Conservation (phyloP, 2,113 vertebrate species). For the Sula dactylatra region DNA sequence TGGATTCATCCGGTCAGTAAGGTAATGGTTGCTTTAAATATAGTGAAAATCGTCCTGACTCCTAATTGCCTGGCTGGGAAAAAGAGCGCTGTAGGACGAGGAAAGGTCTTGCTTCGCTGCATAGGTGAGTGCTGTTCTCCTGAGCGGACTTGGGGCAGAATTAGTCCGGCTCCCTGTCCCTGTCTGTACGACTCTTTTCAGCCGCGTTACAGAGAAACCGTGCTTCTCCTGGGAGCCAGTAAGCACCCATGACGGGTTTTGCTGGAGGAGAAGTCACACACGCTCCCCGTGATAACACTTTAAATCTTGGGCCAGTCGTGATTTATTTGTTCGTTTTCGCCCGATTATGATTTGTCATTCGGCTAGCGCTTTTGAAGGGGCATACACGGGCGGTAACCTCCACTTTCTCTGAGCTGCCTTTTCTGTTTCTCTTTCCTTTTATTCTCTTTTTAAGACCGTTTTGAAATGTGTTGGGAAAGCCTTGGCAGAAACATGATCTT, state of each 20-base stretch:
- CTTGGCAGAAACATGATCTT: not conserved
- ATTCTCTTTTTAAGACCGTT: not conserved
- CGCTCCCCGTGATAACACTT: slow-evolving; percentile 54
- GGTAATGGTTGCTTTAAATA: slow-evolving; percentile 32
- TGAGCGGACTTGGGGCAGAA: not conserved
- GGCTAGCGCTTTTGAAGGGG: slow-evolving; percentile 29
- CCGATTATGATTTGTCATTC: slow-evolving; percentile 55
- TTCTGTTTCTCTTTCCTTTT: not conserved
- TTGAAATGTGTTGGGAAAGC: not conserved
- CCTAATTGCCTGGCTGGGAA: not conserved
- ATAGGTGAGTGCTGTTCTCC: slow-evolving; percentile 44
- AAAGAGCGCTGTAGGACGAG: not conserved
- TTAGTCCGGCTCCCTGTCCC: not conserved
- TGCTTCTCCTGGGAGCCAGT: not conserved
- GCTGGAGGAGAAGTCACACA: not conserved
- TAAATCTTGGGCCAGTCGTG: slow-evolving; percentile 12
- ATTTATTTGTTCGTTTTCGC: slow-evolving; percentile 37
- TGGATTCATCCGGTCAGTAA: not conserved
- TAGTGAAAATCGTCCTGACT: slow-evolving; percentile 9
- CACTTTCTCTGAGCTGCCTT: not conserved
- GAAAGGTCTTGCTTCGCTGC: slow-evolving; percentile 14
- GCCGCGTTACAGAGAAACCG: slow-evolving; percentile 1
- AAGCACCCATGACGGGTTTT: slow-evolving; percentile 37
- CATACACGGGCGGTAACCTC: not conserved
- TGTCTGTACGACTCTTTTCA: not conserved